Conservation (phyloP, 2,797 vertebrate genomes). For the Poeciliopsis gracilis region DNA sequence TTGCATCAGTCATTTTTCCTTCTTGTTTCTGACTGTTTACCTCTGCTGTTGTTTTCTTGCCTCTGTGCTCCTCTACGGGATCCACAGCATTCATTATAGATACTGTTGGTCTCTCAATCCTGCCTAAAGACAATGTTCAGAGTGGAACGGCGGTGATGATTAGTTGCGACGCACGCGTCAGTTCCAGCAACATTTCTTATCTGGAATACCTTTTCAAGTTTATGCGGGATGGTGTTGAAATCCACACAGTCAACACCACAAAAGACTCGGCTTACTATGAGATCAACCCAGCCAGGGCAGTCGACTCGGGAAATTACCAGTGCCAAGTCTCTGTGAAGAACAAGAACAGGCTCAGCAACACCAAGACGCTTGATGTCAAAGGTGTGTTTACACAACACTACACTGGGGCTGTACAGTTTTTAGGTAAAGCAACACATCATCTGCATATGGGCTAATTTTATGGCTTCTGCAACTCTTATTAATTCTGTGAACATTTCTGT, state of each 20-base stretch:
- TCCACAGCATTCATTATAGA: slow-evolving; percentile 73
- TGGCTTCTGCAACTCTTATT: neutral
- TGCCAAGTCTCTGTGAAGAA: slow-evolving; percentile 70
- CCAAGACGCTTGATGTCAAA: slow-evolving; percentile 55
- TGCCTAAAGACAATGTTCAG: slow-evolving; percentile 54
- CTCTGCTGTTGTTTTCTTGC: neutral
- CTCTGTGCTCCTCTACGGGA: slow-evolving; percentile 25
- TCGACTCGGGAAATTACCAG: slow-evolving; percentile 72
- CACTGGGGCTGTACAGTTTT: neutral
- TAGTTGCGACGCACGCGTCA: slow-evolving; percentile 68
- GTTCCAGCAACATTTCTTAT: slow-evolving; percentile 48
- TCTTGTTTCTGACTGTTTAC: slow-evolving; percentile 25
- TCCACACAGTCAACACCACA: slow-evolving; percentile 50
- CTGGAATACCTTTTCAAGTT: slow-evolving; percentile 68
- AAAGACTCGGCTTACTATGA: slow-evolving; percentile 26
- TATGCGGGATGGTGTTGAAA: slow-evolving; percentile 21
- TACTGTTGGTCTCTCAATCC: slow-evolving; percentile 58
- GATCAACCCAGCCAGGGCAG: slow-evolving; percentile 67
- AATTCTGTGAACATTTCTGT: neutral
- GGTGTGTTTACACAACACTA: slow-evolving; percentile 54
- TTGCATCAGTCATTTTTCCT: slow-evolving; percentile 26
- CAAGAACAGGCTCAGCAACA: slow-evolving; percentile 55
- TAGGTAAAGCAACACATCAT: neutral
- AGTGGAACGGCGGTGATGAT: slow-evolving; percentile 69
- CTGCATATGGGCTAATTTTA: neutral